phyloP scores from a whole-genome alignment of 2,888 invertebrate species.

The Masnerella sp. region DNA sequence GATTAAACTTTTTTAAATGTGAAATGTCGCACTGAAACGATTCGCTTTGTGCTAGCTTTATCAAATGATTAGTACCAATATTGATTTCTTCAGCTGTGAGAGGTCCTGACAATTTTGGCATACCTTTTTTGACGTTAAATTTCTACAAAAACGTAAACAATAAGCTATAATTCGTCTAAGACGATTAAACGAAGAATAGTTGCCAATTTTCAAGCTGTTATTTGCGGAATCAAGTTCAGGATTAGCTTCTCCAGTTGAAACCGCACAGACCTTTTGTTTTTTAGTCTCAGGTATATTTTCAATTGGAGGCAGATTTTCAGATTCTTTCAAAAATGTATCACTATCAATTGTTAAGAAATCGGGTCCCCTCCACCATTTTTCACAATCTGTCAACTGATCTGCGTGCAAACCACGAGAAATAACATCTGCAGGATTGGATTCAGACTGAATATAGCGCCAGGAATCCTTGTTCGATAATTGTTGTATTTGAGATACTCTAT shows the following conservation, averaged over 20 bases:
- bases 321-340: background rate
- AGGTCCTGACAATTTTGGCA: no score
- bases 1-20: no score
- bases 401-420: constrained; percentile 15
- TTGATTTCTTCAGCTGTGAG: no score
- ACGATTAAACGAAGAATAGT: constrained; percentile 11
- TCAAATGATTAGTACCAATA: no score
- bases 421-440: constrained; percentile 17
- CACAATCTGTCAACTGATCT: background rate
- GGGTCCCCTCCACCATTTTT: constrained; percentile 20
- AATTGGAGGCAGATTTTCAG: background rate
- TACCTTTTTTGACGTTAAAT: constrained; percentile 20
- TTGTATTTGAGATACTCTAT: constrained; percentile 24
- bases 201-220: no score
- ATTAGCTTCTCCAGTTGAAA: background rate
- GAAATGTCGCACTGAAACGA: no score
- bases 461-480: background rate
- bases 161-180: constrained; percentile 17
- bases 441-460: constrained; percentile 29
- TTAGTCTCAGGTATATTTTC: constrained; percentile 7
- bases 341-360: background rate
- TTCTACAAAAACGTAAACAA: background rate
- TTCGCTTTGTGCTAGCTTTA: no score
- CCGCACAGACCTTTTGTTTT: background rate
- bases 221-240: no score